These are phyloP conservation scores for Semotilus atromaculatus DNA, from an alignment of 2,797 vertebrate genomes.

Conservation along the genomic window DNA sequence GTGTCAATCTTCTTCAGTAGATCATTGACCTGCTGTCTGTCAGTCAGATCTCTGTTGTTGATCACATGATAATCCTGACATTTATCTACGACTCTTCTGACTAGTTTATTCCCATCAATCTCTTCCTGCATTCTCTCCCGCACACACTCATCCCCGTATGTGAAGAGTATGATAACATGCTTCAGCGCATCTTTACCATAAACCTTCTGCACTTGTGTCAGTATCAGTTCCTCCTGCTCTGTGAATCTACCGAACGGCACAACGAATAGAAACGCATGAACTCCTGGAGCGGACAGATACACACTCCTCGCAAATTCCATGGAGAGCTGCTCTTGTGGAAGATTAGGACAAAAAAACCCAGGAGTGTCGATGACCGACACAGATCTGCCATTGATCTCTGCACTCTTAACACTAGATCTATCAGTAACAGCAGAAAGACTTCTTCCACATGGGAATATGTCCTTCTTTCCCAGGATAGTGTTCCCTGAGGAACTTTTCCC, in stretches of 20 bases:
- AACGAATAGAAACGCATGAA: neutral
- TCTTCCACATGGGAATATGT: neutral
- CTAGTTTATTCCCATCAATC: neutral
- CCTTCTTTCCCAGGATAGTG: neutral
- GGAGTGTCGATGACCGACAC: slow-evolving; percentile 20
- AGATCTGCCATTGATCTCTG: neutral
- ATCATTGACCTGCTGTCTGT: neutral
- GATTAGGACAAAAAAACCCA: neutral
- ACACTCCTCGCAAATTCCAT: neutral
- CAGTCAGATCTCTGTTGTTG: neutral
- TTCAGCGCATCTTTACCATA: neutral
- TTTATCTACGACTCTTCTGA: neutral
- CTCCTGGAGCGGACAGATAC: neutral
- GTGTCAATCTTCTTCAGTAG: neutral
- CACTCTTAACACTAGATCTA: rapidly evolving
- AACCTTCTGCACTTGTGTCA: neutral
- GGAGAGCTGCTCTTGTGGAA: rapidly evolving
- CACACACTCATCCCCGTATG: neutral
- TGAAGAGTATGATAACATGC: neutral
- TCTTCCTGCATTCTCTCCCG: neutral
- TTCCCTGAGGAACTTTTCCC: neutral
- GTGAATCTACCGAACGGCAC: neutral
- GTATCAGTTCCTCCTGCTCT: neutral
- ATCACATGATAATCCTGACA: neutral
- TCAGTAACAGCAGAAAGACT: neutral